phyloP scores from a whole-genome alignment of 1,140 invertebrate genomes.

The Drosophila simulans region DNA sequence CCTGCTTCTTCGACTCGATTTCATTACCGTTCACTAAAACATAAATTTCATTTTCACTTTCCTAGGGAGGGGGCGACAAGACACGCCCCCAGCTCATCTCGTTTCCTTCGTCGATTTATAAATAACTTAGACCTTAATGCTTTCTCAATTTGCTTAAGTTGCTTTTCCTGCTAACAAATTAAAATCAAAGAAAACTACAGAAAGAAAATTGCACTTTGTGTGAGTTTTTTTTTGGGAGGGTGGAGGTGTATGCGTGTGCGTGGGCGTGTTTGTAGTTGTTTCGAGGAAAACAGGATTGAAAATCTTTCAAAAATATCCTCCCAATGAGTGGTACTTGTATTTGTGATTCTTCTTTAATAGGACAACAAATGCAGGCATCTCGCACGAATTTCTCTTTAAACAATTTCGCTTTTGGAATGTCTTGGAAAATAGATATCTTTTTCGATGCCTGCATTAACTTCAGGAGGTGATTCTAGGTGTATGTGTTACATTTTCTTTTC shows the following conservation, averaged over 20 bases:
- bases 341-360: conserved; percentile 54
- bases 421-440: conserved; percentile 45
- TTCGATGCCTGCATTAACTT: conserved; percentile 29
- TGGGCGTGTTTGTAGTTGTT: background rate
- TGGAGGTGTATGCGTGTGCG: conserved; percentile 20
- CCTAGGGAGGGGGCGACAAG: conserved; percentile 22
- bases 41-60: conserved; percentile 52
- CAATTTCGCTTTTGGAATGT: conserved; percentile 59
- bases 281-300: conserved; percentile 25
- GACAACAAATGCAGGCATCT: conserved; percentile 49
- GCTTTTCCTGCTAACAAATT: conserved; percentile 41
- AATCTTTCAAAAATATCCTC: conserved; percentile 26
- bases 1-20: conserved; percentile 30
- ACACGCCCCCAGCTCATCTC: conserved; percentile 11
- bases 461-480: conserved; percentile 25
- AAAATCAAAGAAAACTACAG: conserved; percentile 49
- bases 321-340: conserved; percentile 47
- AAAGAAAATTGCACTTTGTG: conserved; percentile 71
- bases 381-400: conserved; percentile 10
- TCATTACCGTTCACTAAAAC: conserved; percentile 37
- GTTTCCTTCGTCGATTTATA: conserved; percentile 31
- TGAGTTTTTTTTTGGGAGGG: conserved; percentile 3
- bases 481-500: background rate
- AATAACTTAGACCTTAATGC: conserved; percentile 62
- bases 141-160: conserved; percentile 63